Evolutionary conservation across 2,797 vertebrate genomes (phyloP).

Genomic region (Dicrostonyx torquatus): DNA sequence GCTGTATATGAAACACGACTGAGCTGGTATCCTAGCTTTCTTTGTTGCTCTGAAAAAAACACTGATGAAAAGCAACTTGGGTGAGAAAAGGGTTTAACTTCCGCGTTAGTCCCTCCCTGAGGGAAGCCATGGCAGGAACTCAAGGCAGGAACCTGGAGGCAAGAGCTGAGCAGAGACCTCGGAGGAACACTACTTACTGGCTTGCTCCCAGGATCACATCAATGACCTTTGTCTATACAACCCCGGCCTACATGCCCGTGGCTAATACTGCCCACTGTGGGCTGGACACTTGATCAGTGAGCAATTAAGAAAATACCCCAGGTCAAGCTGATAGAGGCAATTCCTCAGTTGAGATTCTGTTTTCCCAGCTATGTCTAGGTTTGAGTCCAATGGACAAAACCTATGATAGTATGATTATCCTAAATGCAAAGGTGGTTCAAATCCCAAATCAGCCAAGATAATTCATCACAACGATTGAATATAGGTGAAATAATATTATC

Average conservation of each 20-base stretch:
- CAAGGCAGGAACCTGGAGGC: not conserved
- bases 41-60: not conserved
- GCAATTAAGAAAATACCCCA: not conserved
- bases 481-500: not conserved
- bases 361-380: not conserved
- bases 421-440: not conserved
- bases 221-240: not conserved
- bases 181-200: not conserved
- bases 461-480: not conserved
- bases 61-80: not conserved
- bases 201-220: not conserved
- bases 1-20: not conserved
- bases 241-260: not conserved
- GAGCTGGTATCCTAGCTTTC: not conserved
- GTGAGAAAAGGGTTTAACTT: not conserved
- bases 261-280: not conserved
- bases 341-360: not conserved
- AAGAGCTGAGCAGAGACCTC: not conserved
- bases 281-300: not conserved
- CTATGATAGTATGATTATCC: not conserved
- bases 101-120: not conserved
- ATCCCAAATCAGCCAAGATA: not conserved
- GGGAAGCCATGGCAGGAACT: not conserved
- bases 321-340: not conserved
- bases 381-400: not conserved